Evolutionary conservation across 2,797 vertebrate genomes (phyloP).

Genomic region (Borostomias antarcticus): DNA sequence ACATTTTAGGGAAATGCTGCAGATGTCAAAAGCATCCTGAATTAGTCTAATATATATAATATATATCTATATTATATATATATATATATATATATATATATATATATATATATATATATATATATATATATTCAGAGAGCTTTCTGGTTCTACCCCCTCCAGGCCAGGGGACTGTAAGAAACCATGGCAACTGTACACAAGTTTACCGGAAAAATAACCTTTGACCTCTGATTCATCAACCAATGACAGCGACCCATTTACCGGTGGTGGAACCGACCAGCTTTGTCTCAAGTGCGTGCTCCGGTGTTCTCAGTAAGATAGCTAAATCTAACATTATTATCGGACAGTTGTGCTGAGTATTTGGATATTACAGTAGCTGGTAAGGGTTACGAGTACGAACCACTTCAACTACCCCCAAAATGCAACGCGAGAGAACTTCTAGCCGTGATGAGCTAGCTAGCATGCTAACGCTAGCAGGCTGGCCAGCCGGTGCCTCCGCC

Average conservation of each 20-base stretch:
- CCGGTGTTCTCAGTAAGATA: no score
- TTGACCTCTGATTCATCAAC: conserved; percentile 54
- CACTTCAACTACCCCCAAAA: no score
- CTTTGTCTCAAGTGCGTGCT: conserved; percentile 4
- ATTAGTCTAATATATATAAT: neutral
- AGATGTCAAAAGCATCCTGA: no score
- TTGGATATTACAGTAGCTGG: no score
- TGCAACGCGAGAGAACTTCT: no score
- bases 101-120: neutral
- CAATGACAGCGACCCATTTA: conserved; percentile 46
- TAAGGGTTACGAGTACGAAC: no score
- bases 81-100: neutral
- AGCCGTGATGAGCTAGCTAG: no score
- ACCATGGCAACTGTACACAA: conserved; percentile 44
- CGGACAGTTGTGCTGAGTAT: no score
- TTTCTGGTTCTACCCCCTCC: neutral
- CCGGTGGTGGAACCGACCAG: conserved; percentile 40
- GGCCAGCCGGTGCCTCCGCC: no score
- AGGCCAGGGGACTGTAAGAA: conserved; percentile 33
- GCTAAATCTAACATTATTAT: no score
- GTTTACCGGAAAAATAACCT: conserved; percentile 53
- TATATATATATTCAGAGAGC: neutral
- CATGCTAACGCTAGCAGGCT: no score
- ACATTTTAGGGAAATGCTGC: neutral
- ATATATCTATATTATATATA: neutral